Base-by-base conservation (phyloP, 2,888 invertebrate species). In the Gandaritis pyraliata region DNA sequence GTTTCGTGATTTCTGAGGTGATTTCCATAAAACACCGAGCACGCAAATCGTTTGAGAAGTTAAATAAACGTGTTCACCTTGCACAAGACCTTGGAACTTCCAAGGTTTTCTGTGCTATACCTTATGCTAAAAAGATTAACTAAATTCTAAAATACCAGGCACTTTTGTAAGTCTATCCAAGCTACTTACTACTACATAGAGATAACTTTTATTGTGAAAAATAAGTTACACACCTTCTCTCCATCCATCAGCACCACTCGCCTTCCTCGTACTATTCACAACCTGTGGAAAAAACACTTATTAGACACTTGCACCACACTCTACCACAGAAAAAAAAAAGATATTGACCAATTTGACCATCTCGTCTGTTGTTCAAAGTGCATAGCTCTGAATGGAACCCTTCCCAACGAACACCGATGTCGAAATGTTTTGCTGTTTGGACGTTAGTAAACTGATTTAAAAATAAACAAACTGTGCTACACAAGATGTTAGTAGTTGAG, bases 211-310 rank as follows among this genome's bases (percentile, higher is more conserved):
- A 23, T 6, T 5, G n/a, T n/a, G 5, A 1, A 23, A 23, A 33
- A 33, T 0, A 41, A 13, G n/a, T 58, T 8, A 51, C 63, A 64
- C 80, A 93, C 93, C 93, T 89, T 93, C 93, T 73, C 93, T 93
- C 78, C 93, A 93, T 67, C 92, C 92, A 71, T 94, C 94, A 12
- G 92, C 80, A 16, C 88, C 87, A 12, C 89, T 92, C 8, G 93
- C 91, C 81, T 94, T 95, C 68, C 95, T 93, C 64, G 94, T 95
- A 73, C 94, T 96, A 79, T 96, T 96, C 38, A 94, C 95, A 58
- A 95, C 95, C 93, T 93, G 88, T 49, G 59, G 65, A 75, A 51
- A 67, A 78, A 75, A 73, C 70, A 77, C 71, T 66, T 61, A 72
- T 75, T 78, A 76, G 74, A 71, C 66, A 70, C 71, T 55, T 54